These are phyloP conservation scores for Mirza zaza DNA, from an alignment of 2,113 vertebrate species.

Conservation along the genomic window DNA sequence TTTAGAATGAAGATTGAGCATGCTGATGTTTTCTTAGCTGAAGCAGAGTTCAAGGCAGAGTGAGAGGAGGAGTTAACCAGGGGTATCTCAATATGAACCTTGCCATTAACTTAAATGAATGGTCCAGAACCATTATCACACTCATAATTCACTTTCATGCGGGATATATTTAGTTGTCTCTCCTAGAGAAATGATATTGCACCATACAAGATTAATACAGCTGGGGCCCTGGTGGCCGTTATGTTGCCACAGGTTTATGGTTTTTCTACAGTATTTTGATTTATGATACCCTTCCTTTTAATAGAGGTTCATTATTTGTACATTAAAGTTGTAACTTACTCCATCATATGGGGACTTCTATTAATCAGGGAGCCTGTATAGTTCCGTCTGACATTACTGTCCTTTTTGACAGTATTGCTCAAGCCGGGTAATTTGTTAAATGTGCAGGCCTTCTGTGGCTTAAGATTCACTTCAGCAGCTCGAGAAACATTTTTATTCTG, in stretches of 20 bases:
- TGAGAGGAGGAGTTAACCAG: neutral
- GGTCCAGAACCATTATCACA: slow-evolving; percentile 35
- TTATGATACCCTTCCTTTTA: slow-evolving; percentile 60
- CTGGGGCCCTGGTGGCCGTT: slow-evolving; percentile 24
- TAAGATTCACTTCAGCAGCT: neutral
- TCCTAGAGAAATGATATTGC: slow-evolving; percentile 24
- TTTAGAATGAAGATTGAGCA: neutral
- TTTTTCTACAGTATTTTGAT: slow-evolving; percentile 65
- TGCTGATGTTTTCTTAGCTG: neutral
- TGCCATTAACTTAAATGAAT: slow-evolving; percentile 47
- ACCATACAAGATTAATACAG: slow-evolving; percentile 64
- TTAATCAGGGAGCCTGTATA: slow-evolving; percentile 40
- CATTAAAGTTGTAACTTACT: slow-evolving; percentile 70
- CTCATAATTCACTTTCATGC: slow-evolving; percentile 39
- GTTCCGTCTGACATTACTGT: slow-evolving; percentile 27
- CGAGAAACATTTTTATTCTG: slow-evolving; percentile 27
- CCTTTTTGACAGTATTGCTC: neutral
- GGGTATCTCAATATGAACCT: neutral
- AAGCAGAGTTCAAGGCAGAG: neutral
- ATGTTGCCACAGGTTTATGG: slow-evolving; percentile 68
- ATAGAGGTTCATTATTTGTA: slow-evolving; percentile 77
- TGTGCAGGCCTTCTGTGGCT: neutral
- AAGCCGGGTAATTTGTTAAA: slow-evolving; percentile 30
- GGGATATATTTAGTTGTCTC: slow-evolving; percentile 55
- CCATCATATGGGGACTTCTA: slow-evolving; percentile 37